Base-by-base conservation (phyloP, 2,888 invertebrate species). In the Diabrotica balteata region DNA sequence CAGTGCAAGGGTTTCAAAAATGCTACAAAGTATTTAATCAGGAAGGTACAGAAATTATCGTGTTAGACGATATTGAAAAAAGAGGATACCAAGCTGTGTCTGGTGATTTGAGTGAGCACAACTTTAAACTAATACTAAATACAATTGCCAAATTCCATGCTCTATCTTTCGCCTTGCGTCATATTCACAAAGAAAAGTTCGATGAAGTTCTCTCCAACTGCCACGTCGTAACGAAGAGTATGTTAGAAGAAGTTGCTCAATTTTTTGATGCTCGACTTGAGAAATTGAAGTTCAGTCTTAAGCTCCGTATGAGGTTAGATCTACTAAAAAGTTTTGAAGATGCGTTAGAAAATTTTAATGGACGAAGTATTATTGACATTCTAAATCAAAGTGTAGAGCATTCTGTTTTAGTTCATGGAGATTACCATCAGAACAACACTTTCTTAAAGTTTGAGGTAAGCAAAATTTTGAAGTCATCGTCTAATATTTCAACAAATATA, bases 221-320 rank as follows among this genome's bases (percentile, higher is more conserved):
- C 8, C 9, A 8, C 4, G 17, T 57, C 7, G 44, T 57, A 2
- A 45, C 8, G 43, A n/a, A 17, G 45, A 45, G 7, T 17, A 44
- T 17, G 9, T 22, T 45, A 11, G 55, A 45, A 17, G 42, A 54
- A 9, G 0, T 57, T 0, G 55, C 45, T 8, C 55, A 45, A 8
- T 57, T 57, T 9, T 57, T 57, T 9, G 44, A 45, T 8, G 43
- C 55, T 8, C 55, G 45, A 8, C 9, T 57, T 43, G 55, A 46
- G 17, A 57, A 57, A 11, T 8, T 57, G 45, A 57, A 57, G 45
- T 57, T 57, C 55, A 57, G 45, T 57, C 45, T 57, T 7, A 57
- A 57, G 17, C 17, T 57, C 17, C 55, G 45, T 8, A 57, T 45
- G 45, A n/a, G 55, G 17, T 11, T 57, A 8, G 55, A 57, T 57